These are phyloP conservation scores for Excalfactoria chinensis DNA, from an alignment of 2,113 vertebrate genomes.

Conservation along the genomic window DNA sequence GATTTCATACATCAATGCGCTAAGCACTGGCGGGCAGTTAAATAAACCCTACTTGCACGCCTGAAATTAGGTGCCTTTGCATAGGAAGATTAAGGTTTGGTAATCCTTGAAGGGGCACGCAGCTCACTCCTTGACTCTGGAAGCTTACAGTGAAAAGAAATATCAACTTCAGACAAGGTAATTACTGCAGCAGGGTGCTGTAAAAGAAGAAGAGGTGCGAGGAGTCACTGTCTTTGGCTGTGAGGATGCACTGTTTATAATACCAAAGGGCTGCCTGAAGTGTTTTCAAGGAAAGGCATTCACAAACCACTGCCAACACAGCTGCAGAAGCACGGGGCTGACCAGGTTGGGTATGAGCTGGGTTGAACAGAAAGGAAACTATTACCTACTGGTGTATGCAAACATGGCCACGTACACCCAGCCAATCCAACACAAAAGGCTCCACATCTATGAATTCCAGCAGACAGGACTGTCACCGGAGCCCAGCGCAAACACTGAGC, in stretches of 20 bases:
- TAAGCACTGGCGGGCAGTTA: slow-evolving; percentile 60
- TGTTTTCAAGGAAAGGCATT: neutral
- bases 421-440: no score
- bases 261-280: neutral
- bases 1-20: slow-evolving; percentile 73
- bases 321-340: neutral
- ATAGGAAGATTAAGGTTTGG: slow-evolving; percentile 21
- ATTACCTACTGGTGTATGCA: accelerated
- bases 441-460: neutral
- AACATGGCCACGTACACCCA: accelerated
- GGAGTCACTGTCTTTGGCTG: neutral
- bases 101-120: slow-evolving; percentile 17
- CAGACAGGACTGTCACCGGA: neutral
- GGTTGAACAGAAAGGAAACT: neutral
- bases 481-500: neutral
- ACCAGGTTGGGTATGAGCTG: neutral
- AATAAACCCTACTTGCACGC: slow-evolving; percentile 65
- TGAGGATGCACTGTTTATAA: accelerated
- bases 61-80: slow-evolving; percentile 62
- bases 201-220: neutral
- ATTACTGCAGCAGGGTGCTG: slow-evolving; percentile 5
- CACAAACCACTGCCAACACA: neutral
- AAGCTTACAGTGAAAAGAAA: slow-evolving; percentile 38
- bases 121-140: neutral
- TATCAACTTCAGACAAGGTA: slow-evolving; percentile 43